Base-by-base conservation (phyloP, 2,113 vertebrate genomes). In the Megaceryle maxima region DNA sequence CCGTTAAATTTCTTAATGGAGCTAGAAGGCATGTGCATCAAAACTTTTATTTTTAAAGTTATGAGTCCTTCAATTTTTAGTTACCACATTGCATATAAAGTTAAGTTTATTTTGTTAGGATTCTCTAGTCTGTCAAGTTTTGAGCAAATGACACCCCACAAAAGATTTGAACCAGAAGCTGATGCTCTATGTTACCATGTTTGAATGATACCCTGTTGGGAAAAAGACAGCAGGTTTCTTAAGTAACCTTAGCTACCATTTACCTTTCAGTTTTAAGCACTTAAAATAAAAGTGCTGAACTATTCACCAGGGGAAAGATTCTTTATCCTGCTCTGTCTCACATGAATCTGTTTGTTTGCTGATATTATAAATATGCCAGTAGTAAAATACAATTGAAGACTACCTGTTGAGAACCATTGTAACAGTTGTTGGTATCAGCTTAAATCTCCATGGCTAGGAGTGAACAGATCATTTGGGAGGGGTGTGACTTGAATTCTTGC, bases 191-290 rank as follows among this genome's bases (percentile, higher is more conserved):
- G 44, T 56, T 94, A 37, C 46, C 60, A 43, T 56, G 44, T 89
- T 92, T 94, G 62, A 79, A 76, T 72, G 70, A 37, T 78, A 50
- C 13, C 22, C 73, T 70, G 7, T 44, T 55, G 84, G 56, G 74
- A 66, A 89, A 95, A 87, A 91, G 48, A 79, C 74, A 81, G 53
- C 53, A 90, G 48, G 31, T 56, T 92, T 85, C 77, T 94, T 79
- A 69, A 87, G 72, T 22, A 91, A 87, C 31, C 74, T 69, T 31
- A 94, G 70, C 66, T 91, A 72, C 48, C 60, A 78, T 96, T 95
- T 95, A 57, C 70, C 62, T 94, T 93, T 91, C 78, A 73, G 93
- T 66, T 95, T 94, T 85, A 79, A 96, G 83, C 53, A 60, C 60
- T 70, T 92, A 43, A 4, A 53, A 59, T 50, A 25, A 57, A 91